phyloP scores from a whole-genome alignment of 2,113 vertebrate genomes.

The Myiozetetes cayanensis region DNA sequence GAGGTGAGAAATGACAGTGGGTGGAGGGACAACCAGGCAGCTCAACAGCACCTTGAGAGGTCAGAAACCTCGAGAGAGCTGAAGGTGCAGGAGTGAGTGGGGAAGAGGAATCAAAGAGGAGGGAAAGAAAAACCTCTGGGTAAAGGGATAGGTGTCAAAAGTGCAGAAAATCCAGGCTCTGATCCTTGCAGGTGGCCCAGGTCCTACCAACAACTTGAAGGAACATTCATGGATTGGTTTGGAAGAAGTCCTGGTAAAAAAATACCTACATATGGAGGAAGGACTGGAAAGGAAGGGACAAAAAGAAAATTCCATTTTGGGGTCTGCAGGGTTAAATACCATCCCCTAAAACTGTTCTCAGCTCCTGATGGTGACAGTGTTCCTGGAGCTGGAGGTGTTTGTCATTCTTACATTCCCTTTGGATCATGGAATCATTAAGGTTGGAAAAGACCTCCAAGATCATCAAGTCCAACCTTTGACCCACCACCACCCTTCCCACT shows the following conservation, averaged over 20 bases:
- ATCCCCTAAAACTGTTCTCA: background rate
- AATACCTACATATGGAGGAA: background rate
- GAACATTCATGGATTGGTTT: too few relatives aligned
- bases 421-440: background rate
- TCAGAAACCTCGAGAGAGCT: background rate
- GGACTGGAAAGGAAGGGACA: background rate
- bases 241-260: background rate
- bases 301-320: background rate
- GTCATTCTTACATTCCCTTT: background rate
- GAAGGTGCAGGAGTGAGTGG: background rate
- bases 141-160: background rate
- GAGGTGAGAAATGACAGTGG: background rate
- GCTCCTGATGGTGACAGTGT: accelerated
- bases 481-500: background rate
- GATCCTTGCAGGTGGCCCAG: background rate
- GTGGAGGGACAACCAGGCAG: background rate
- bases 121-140: background rate
- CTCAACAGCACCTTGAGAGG: background rate
- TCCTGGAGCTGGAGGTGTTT: background rate
- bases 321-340: background rate
- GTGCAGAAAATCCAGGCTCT: background rate
- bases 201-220: too few relatives aligned
- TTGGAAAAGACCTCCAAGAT: background rate
- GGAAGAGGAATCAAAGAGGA: background rate
- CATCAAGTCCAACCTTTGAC: background rate